phyloP scores from a whole-genome alignment of 2,888 invertebrate genomes.

The Germaria angustata region DNA sequence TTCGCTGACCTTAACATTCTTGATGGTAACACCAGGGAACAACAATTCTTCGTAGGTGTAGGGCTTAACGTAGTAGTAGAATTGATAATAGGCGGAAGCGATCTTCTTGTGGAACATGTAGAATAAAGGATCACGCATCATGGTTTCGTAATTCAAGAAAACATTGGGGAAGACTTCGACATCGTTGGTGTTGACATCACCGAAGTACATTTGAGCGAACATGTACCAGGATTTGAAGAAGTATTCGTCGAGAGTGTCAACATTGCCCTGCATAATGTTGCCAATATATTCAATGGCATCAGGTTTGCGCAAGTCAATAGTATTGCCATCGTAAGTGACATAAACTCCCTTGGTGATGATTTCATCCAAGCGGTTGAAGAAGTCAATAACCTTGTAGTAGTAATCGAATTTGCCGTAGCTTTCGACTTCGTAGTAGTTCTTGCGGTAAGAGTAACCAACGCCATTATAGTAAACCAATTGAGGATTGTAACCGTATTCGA shows the following conservation, averaged over 20 bases:
- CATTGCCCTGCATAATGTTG: slow-evolving; percentile 81
- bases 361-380: slow-evolving; percentile 80
- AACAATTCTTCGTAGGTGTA: slow-evolving; percentile 84
- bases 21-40: slow-evolving; percentile 84
- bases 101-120: slow-evolving; percentile 85
- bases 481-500: slow-evolving; percentile 83
- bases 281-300: slow-evolving; percentile 82
- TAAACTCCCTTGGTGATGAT: slow-evolving; percentile 81
- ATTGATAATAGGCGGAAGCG: slow-evolving; percentile 82
- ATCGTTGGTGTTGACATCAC: slow-evolving; percentile 68
- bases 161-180: slow-evolving; percentile 81
- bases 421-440: slow-evolving; percentile 81
- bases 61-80: slow-evolving; percentile 82
- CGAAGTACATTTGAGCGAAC: slow-evolving; percentile 64
- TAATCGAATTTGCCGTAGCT: slow-evolving; percentile 76
- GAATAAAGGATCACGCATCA: slow-evolving; percentile 86
- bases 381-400: slow-evolving; percentile 45
- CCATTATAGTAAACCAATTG: slow-evolving; percentile 84
- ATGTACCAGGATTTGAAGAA: slow-evolving; percentile 70
- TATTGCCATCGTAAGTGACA: slow-evolving; percentile 68
- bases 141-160: slow-evolving; percentile 84
- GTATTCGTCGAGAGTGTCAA: slow-evolving; percentile 73
- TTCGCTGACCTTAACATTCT: slow-evolving; percentile 83
- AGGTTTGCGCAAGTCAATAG: slow-evolving; percentile 70
- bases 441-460: slow-evolving; percentile 83